These are phyloP conservation scores for Rhagonycha lutea DNA, from an alignment of 2,888 invertebrate species.

Conservation along the genomic window DNA sequence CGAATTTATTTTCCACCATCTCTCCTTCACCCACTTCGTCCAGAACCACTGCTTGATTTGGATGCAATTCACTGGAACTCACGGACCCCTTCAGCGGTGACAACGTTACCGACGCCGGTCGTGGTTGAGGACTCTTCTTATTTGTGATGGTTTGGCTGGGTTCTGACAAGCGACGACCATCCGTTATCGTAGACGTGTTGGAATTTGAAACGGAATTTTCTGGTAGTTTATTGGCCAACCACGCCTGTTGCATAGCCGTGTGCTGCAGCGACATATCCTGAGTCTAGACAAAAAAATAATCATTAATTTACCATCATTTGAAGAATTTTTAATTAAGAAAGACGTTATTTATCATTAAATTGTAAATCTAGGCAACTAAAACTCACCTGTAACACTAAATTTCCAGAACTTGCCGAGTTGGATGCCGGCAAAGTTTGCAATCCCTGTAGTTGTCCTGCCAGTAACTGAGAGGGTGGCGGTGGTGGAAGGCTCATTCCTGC, in stretches of 20 bases:
- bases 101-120: slow-evolving; percentile 61
- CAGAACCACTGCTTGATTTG: slow-evolving; percentile 85
- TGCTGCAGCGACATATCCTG: slow-evolving; percentile 63
- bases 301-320: not conserved
- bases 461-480: slow-evolving; percentile 59
- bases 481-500: slow-evolving; percentile 61
- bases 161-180: slow-evolving; percentile 61
- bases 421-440: slow-evolving; percentile 52
- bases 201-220: slow-evolving; percentile 39
- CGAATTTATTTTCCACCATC: slow-evolving; percentile 90
- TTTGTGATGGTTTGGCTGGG: slow-evolving; percentile 60
- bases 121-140: slow-evolving; percentile 60
- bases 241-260: slow-evolving; percentile 51
- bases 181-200: slow-evolving; percentile 44
- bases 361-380: too few relatives aligned
- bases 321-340: not conserved
- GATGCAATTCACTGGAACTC: slow-evolving; percentile 68
- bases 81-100: slow-evolving; percentile 54
- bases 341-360: too few relatives aligned
- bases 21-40: slow-evolving; percentile 91
- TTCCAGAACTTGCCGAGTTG: not conserved
- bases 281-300: slow-evolving; percentile 51
- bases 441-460: slow-evolving; percentile 60
- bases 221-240: slow-evolving; percentile 43
- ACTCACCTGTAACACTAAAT: not conserved